Conservation (phyloP, 2,113 vertebrate species). For the Chionomys nivalis region DNA sequence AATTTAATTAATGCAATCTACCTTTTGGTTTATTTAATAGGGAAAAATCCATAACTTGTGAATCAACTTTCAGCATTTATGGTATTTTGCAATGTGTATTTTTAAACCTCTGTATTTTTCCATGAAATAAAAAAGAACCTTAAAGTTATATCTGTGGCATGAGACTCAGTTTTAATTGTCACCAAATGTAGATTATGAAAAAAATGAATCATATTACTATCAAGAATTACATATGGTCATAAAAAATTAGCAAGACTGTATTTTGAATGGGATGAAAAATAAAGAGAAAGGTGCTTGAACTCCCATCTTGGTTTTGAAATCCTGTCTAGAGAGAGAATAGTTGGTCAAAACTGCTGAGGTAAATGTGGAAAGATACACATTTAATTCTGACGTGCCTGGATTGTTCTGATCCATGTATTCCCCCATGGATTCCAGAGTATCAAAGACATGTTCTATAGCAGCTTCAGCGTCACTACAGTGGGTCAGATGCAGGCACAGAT, state of each 20-base stretch:
- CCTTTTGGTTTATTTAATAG: slow-evolving; percentile 19
- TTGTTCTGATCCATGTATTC: not conserved
- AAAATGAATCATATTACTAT: slow-evolving; percentile 19
- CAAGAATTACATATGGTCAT: not conserved
- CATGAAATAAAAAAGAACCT: not conserved
- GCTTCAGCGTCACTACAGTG: not conserved
- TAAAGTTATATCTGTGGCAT: not conserved
- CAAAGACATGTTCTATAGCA: not conserved
- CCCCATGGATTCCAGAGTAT: not conserved
- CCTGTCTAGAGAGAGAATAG: not conserved
- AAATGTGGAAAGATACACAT: not conserved
- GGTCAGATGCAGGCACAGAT: not conserved
- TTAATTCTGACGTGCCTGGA: not conserved
- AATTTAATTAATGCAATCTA: slow-evolving; percentile 76
- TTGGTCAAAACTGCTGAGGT: not conserved
- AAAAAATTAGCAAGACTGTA: not conserved
- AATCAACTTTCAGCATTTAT: slow-evolving; percentile 53
- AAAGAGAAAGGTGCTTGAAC: not conserved
- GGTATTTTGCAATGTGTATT: not conserved
- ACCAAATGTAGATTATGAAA: not conserved
- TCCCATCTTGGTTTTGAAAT: not conserved
- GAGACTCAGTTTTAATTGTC: not conserved
- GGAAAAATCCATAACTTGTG: slow-evolving; percentile 19
- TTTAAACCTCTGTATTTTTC: not conserved
- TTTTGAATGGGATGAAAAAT: slow-evolving; percentile 2